These are phyloP conservation scores for Zoanthus gigantus DNA, from an alignment of 92 coral and sea anemone species.

Conservation along the genomic window DNA sequence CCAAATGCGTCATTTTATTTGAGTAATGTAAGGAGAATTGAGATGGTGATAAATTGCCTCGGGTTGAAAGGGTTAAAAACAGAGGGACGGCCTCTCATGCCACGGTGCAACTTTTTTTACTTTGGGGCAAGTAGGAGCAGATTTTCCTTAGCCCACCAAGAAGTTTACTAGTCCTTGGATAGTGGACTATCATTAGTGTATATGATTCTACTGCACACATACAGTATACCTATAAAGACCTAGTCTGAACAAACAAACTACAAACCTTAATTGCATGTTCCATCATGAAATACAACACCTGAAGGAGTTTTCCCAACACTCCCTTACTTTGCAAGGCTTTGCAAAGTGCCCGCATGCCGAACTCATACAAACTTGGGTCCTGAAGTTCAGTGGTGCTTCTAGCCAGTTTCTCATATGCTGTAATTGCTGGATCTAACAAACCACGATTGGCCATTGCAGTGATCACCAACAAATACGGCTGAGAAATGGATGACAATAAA, in stretches of 20 bases:
- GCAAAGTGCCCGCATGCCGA: constrained; percentile 59
- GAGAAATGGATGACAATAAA: neutral
- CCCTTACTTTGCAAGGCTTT: constrained; percentile 51
- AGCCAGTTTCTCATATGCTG: constrained; percentile 50
- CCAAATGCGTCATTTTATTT: too few relatives aligned
- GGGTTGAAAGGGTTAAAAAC: too few relatives aligned
- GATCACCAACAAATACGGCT: neutral
- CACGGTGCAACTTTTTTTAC: too few relatives aligned
- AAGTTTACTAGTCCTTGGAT: too few relatives aligned
- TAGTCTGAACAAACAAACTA: neutral
- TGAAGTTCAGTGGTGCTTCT: constrained; percentile 44
- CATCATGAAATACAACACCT: constrained; percentile 62
- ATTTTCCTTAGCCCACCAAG: too few relatives aligned
- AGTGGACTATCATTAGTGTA: too few relatives aligned
- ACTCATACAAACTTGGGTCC: constrained; percentile 35
- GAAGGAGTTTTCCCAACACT: constrained; percentile 45
- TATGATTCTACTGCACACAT: neutral
- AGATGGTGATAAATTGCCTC: too few relatives aligned
- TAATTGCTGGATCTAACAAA: constrained; percentile 53
- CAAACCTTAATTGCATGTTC: constrained; percentile 64
- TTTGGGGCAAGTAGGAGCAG: too few relatives aligned
- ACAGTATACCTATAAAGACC: neutral
- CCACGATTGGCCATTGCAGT: constrained; percentile 54
- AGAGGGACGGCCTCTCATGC: too few relatives aligned
- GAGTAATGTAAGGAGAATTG: too few relatives aligned